A percentile compares a stretch with the other conserved stretches of the same genome.
phyloP scores from a whole-genome alignment of 2,113 vertebrate species.

The Apteryx mantelli region DNA sequence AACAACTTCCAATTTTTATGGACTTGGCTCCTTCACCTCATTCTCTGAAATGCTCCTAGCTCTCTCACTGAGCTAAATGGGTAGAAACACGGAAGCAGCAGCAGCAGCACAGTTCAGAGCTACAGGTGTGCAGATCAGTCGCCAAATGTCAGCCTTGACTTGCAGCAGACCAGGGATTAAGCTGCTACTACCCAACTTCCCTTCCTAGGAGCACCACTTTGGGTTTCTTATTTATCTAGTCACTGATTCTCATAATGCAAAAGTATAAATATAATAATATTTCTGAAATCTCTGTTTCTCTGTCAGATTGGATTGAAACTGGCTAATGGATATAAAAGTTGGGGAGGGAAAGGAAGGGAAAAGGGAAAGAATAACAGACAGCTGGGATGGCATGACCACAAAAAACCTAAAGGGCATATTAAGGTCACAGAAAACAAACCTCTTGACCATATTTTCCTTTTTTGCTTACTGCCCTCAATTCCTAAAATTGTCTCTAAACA shows the following conservation, averaged over 20 bases:
- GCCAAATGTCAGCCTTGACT: background rate
- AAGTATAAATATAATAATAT: background rate
- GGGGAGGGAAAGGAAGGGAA: background rate
- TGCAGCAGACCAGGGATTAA: background rate
- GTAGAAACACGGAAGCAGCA: background rate
- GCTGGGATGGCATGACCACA: background rate
- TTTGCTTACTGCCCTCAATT: background rate
- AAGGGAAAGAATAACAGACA: background rate
- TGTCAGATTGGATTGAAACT: background rate
- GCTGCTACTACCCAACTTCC: background rate
- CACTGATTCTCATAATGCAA: background rate
- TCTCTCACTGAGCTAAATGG: background rate
- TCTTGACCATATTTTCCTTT: background rate
- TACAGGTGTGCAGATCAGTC: background rate
- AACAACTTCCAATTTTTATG: background rate
- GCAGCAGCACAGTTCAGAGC: background rate
- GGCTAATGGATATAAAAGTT: background rate
- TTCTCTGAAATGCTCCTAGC: background rate
- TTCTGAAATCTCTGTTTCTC: background rate
- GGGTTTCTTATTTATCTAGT: background rate
- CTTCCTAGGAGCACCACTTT: background rate
- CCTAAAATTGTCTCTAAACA: background rate
- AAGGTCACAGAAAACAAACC: background rate
- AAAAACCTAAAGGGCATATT: background rate
- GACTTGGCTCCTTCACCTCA: background rate